These are phyloP conservation scores for Parapsyche elsis DNA, from an alignment of 1,140 invertebrate genomes.

Conservation along the genomic window DNA sequence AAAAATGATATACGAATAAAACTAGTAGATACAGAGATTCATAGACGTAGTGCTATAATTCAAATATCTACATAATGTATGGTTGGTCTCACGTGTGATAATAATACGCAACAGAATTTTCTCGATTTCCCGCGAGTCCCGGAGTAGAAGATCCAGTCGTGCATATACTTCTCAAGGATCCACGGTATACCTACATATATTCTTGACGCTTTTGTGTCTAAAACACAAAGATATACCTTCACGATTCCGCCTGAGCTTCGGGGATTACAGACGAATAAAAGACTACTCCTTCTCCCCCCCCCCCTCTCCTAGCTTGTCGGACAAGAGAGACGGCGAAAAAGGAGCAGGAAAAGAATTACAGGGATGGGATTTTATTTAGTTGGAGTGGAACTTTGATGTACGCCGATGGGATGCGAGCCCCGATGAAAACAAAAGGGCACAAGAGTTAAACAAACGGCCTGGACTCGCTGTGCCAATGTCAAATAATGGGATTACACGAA, in stretches of 20 bases:
- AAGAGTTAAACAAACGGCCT: conserved; percentile 1
- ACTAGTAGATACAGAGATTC: too few relatives aligned
- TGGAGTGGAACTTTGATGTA: conserved; percentile 18
- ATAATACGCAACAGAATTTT: too few relatives aligned
- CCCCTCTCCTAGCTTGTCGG: background rate
- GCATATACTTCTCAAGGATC: too few relatives aligned
- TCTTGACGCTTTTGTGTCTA: conserved; percentile 14
- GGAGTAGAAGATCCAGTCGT: too few relatives aligned
- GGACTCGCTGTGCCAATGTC: conserved; percentile 1
- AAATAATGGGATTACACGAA: conserved; percentile 20
- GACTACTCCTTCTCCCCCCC: background rate
- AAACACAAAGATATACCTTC: conserved; percentile 26
- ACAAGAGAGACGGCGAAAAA: background rate
- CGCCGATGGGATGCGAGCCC: background rate
- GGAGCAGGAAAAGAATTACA: conserved; percentile 16
- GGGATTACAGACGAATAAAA: conserved; percentile 23
- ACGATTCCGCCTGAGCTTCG: conserved; percentile 1
- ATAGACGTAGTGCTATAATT: too few relatives aligned
- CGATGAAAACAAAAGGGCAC: conserved; percentile 19
- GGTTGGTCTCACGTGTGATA: too few relatives aligned
- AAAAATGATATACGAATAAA: too few relatives aligned
- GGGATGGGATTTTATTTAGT: conserved; percentile 6
- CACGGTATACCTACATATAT: background rate
- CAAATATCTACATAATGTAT: too few relatives aligned
- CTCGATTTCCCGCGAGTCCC: too few relatives aligned